Base-by-base conservation (phyloP, 2,797 vertebrate species). In the Dendrocincla fuliginosa region DNA sequence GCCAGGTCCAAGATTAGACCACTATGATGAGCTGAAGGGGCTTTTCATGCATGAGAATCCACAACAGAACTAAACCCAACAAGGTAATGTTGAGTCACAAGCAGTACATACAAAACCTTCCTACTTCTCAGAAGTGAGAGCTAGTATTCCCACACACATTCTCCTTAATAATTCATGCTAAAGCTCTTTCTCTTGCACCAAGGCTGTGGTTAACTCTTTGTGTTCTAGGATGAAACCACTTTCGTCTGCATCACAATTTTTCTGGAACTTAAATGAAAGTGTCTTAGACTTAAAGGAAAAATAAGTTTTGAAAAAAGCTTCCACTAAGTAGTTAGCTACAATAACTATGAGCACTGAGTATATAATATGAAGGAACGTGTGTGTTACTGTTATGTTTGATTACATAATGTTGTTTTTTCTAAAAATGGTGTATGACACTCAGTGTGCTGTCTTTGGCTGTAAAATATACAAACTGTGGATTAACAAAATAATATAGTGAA, bases 191-290 rank as follows among this genome's bases (percentile, higher is more conserved):
- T 69, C 52, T 52, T 49, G 2, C 10, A 74, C 30, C 49, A 75
- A 56, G 17, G 18, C 17, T 86, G 10, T 64, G n/a, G 32, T 63
- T 94, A 89, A 91, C 32, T 3, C 14, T 80, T 91, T 75, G 24
- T 44, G 5, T 42, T 42, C 30, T 55, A 32, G 42, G 19, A 56
- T n/a, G 9, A 67, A 87, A 63, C 6, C 2, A 8, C 8, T 75
- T 75, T 20, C 3, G 2, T 42, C 53, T 2, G 2, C 1, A 2
- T 27, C 16, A 3, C 2, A 18, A 0, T 27, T 70, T 84, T 94
- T 65, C 59, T 81, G 33, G 33, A 80, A 50, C 16, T 55, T 55
- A 47, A 47, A 59, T 27, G 2, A 18, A 64, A 61, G 8, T 44
- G 18, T 30, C 46, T 81, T 56, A 37, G 16, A 61, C 25, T 81